Evolutionary conservation across 1,140 invertebrate genomes (phyloP), one percentile per base, ranked within the genome.

Genomic region (Drosophila kepulauana): DNA sequence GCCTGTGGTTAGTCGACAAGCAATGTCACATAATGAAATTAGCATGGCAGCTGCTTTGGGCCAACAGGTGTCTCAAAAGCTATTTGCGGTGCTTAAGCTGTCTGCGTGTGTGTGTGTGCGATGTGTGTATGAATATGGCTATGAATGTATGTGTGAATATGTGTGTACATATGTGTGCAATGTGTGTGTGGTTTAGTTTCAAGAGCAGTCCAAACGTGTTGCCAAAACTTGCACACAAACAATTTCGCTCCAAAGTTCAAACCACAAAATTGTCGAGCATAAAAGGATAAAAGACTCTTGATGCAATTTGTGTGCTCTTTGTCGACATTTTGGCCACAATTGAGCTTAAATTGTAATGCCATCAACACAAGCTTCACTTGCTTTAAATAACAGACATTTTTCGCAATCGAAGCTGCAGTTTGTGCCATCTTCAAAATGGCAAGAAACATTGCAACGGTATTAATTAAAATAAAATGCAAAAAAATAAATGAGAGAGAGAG

Each of bases 1-100:
- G 68, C 65, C 58, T 89, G 85, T 49, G 82, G 82, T 76, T 68
- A 63, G 73, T 35, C 43, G 46, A 52, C 49, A 51, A 48, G 49
- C 70, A 43, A 77, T 57, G 52, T 41, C 45, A 62, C 76, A 68
- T 81, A 85, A 89, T 89, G 66, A 81, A 88, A 88, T 89, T 88
- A 88, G 69, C 66, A 38, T 65, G 48, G 43, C 74, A 73, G 69
- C 3, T 74, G 75, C 48, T 65, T 35, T 41, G 30, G 66, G 57
- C 10, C 82, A 82, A 82, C 81, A 85, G 82, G 81, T 85, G 81
- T 46, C 59, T 41, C 57, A 49, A 62, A 28, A 13, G 43, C 13
- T 20, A 25, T 20, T 25, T 82, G 81, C 63, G 81, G 67, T 81
- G 73, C 68, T 62, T 75, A 66, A 68, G 79, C 33, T 41, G 2